Percentiles rank a stretch among this genome's conserved stretches.
These are phyloP conservation scores for Cydia fagiglandana DNA, from an alignment of 1,140 invertebrate species.

Conservation along the genomic window DNA sequence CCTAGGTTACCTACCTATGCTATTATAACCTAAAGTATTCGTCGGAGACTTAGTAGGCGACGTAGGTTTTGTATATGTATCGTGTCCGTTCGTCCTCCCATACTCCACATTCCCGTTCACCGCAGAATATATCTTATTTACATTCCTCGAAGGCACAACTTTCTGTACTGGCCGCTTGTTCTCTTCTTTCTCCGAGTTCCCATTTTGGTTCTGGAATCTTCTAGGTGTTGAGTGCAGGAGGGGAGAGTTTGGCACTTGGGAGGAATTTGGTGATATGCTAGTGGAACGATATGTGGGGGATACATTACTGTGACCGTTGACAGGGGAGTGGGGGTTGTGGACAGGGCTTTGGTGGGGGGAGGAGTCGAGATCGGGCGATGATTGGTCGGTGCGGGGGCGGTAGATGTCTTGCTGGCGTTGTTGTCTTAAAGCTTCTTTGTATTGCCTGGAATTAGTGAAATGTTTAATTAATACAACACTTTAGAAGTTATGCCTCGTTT, in stretches of 20 bases:
- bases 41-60: conserved; percentile 84
- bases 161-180: conserved; percentile 80
- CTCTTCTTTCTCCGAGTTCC: conserved; percentile 65
- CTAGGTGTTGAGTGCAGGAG: conserved; percentile 72
- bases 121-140: conserved; percentile 69
- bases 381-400: conserved; percentile 79
- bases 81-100: conserved; percentile 71
- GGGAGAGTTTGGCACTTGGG: conserved; percentile 67
- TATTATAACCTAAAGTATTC: conserved; percentile 78
- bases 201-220: conserved; percentile 66
- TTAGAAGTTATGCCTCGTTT: not conserved
- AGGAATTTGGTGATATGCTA: conserved; percentile 51
- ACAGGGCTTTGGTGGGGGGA: conserved; percentile 65
- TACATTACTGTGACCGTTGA: conserved; percentile 75
- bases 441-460: conserved; percentile 82
- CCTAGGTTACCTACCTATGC: conserved; percentile 53
- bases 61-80: conserved; percentile 85
- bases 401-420: conserved; percentile 91
- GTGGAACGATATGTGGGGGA: conserved; percentile 63
- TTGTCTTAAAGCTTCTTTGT: conserved; percentile 91
- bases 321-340: conserved; percentile 71
- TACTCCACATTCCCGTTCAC: conserved; percentile 68
- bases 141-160: conserved; percentile 80
- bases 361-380: conserved; percentile 72
- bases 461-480: not conserved